Evolutionary conservation across 2,113 vertebrate genomes (phyloP).

Genomic region (Pelecanus crispus): DNA sequence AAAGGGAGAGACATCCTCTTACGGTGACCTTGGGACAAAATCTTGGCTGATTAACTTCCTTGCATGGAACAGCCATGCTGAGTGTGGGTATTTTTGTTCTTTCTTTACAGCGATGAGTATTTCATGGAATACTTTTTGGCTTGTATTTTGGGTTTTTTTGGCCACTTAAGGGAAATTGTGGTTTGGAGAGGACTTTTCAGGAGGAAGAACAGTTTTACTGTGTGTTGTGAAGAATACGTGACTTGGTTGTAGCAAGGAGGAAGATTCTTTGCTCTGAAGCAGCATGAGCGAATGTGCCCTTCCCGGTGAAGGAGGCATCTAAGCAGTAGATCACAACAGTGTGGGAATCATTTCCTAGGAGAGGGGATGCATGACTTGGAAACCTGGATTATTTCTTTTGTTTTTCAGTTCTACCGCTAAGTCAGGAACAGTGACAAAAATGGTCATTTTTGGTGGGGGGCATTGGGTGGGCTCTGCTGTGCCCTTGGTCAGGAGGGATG

Average conservation of each 20-base stretch:
- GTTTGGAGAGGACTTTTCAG: neutral
- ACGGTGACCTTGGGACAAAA: neutral
- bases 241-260: neutral
- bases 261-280: neutral
- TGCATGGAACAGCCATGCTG: neutral
- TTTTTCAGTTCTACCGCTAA: neutral
- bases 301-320: neutral
- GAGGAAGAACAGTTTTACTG: neutral
- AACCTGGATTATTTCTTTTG: neutral
- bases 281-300: neutral
- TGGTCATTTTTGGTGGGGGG: neutral
- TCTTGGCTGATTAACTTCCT: constrained; percentile 25
- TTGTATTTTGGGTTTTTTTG: neutral
- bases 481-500: neutral
- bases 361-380: neutral
- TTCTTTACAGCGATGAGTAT: neutral
- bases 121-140: neutral
- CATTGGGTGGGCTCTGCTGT: neutral
- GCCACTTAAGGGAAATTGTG: neutral
- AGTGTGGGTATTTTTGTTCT: constrained; percentile 16
- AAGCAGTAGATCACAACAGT: neutral
- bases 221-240: neutral
- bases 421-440: neutral
- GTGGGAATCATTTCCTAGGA: neutral
- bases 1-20: neutral